These are phyloP conservation scores for Prionace glauca DNA, from an alignment of 2,797 vertebrate species.

Conservation along the genomic window DNA sequence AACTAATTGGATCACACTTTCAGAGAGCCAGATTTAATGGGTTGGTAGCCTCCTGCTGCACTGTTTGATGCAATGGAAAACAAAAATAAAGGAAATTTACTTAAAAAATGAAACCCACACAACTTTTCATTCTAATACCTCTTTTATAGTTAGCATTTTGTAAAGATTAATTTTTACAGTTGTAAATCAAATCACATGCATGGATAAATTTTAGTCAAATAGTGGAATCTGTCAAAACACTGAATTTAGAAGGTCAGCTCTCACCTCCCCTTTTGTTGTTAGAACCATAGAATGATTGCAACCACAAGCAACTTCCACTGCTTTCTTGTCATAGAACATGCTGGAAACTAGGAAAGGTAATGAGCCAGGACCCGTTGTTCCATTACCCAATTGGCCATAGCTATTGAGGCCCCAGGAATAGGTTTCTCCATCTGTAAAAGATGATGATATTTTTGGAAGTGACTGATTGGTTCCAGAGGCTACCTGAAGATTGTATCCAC, in stretches of 20 bases:
- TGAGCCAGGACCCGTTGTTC: constrained; percentile 83
- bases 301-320: constrained; percentile 85
- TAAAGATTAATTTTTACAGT: not conserved
- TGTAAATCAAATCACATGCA: not conserved
- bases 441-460: not conserved
- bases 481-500: not conserved
- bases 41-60: not conserved
- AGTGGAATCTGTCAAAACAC: not conserved
- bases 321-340: constrained; percentile 78
- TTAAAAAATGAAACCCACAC: not conserved
- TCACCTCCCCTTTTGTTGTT: constrained; percentile 85
- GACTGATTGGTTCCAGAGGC: not conserved
- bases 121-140: not conserved
- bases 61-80: too few relatives aligned
- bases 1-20: not conserved
- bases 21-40: not conserved
- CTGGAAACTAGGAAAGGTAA: constrained; percentile 78
- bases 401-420: constrained; percentile 95
- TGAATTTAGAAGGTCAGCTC: constrained; percentile 35
- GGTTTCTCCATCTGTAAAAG: constrained; percentile 77
- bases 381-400: constrained; percentile 92
- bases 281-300: constrained; percentile 92
- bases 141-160: not conserved
- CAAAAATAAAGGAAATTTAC: not conserved
- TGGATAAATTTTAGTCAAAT: not conserved